phyloP scores from a whole-genome alignment of 2,888 invertebrate genomes.

The Drosophila fulvimacula region DNA sequence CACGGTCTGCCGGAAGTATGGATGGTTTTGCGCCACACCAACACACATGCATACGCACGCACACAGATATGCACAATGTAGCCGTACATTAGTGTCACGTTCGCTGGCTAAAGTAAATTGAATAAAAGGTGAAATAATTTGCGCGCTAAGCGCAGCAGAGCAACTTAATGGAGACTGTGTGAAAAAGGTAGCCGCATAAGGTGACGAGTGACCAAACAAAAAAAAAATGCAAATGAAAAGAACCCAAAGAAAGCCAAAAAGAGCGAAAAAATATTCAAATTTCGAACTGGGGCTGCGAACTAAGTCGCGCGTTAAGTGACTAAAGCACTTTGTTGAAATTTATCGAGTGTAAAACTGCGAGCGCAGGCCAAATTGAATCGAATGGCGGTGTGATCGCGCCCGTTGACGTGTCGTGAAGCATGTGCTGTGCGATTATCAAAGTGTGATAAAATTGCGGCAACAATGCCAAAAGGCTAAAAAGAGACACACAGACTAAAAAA shows the following conservation, averaged over 20 bases:
- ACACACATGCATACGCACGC: constrained; percentile 21
- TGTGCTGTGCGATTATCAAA: constrained; percentile 73
- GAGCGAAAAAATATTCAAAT: constrained; percentile 24
- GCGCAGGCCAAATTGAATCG: constrained; percentile 69
- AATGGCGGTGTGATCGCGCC: constrained; percentile 54
- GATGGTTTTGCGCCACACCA: constrained; percentile 43
- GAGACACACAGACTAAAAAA: constrained; percentile 7
- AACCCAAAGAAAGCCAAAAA: background rate
- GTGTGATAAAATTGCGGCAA: constrained; percentile 71
- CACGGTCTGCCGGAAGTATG: constrained; percentile 42
- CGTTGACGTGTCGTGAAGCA: constrained; percentile 70
- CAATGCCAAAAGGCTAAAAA: constrained; percentile 41
- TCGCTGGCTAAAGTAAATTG: constrained; percentile 63
- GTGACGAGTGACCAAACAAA: constrained; percentile 49
- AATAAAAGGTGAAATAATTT: constrained; percentile 74
- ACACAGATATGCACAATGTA: constrained; percentile 16
- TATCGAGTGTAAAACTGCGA: constrained; percentile 61
- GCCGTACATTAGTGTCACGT: constrained; percentile 46
- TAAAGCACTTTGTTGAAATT: constrained; percentile 58
- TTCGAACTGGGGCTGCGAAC: constrained; percentile 8
- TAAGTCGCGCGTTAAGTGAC: constrained; percentile 53
- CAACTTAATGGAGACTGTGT: constrained; percentile 53
- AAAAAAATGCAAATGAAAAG: constrained; percentile 13
- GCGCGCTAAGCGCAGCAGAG: constrained; percentile 50
- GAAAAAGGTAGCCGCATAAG: constrained; percentile 49